These are phyloP conservation scores for Drosophila subobscura DNA, from an alignment of 1,140 invertebrate genomes.

Conservation along the genomic window DNA sequence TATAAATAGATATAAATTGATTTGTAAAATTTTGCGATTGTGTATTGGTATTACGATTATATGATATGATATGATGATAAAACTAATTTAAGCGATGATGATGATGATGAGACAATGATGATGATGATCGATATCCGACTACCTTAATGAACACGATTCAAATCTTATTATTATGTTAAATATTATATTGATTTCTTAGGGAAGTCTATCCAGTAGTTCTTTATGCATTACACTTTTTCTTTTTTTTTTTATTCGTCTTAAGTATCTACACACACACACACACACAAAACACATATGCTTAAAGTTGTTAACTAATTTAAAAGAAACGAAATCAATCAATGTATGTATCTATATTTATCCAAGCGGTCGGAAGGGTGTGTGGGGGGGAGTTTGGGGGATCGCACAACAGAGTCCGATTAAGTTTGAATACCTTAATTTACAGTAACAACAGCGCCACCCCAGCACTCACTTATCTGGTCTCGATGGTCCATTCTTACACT, in stretches of 20 bases:
- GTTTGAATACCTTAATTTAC: too few species aligned
- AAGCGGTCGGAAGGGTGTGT: too few species aligned
- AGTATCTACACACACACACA: slow-evolving; percentile 33
- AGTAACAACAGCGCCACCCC: too few species aligned
- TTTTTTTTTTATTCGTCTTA: slow-evolving; percentile 47
- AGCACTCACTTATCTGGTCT: not conserved
- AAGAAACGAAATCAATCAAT: slow-evolving; percentile 28
- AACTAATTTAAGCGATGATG: slow-evolving; percentile 3
- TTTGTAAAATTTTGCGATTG: slow-evolving; percentile 23
- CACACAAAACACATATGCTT: slow-evolving; percentile 42
- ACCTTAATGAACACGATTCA: not conserved
- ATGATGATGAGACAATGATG: not conserved
- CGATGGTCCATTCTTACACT: slow-evolving; percentile 10
- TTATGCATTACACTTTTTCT: slow-evolving; percentile 34
- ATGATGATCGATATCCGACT: slow-evolving; percentile 2
- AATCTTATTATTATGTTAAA: slow-evolving; percentile 49
- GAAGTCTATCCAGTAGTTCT: slow-evolving; percentile 34
- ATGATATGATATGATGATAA: slow-evolving; percentile 22
- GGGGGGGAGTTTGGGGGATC: too few species aligned
- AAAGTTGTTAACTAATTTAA: slow-evolving; percentile 77
- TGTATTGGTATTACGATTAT: slow-evolving; percentile 25
- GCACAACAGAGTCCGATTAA: too few species aligned
- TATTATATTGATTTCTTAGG: slow-evolving; percentile 49
- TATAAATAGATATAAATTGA: slow-evolving; percentile 5
- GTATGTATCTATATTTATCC: slow-evolving; percentile 10